Conservation (phyloP, 2,888 invertebrate species). For the Metopia argyrocephala region DNA sequence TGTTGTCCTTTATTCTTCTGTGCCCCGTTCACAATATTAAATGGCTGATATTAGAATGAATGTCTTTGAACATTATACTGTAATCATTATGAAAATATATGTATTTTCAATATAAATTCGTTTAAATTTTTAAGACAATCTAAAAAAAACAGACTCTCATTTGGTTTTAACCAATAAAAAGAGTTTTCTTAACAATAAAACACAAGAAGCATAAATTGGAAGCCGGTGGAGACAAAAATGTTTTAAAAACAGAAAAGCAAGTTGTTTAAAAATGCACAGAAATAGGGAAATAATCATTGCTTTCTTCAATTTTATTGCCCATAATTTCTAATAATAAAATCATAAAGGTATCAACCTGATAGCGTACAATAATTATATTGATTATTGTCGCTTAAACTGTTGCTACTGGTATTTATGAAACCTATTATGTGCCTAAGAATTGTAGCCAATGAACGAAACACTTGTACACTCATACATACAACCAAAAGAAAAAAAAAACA, state of each 20-base stretch:
- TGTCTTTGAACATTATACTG: background rate
- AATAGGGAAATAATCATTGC: constrained; percentile 21
- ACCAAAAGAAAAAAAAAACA: too few species aligned
- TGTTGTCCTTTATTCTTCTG: background rate
- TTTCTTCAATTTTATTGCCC: constrained; percentile 31
- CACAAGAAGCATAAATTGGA: background rate
- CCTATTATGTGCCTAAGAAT: too few species aligned
- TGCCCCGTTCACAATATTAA: background rate
- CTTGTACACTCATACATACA: too few species aligned
- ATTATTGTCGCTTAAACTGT: constrained; percentile 54
- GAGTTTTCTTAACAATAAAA: too few species aligned
- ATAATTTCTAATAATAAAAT: constrained; percentile 64
- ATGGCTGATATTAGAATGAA: constrained; percentile 24
- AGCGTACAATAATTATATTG: constrained; percentile 51
- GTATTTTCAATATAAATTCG: constrained; percentile 12
- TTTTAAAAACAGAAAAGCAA: background rate
- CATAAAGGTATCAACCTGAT: constrained; percentile 58
- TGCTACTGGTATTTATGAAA: constrained; percentile 42
- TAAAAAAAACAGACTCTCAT: too few species aligned
- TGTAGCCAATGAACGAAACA: too few species aligned
- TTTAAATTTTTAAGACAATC: constrained; percentile 3
- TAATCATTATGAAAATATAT: constrained; percentile 4
- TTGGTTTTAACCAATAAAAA: too few species aligned
- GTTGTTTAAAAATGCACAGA: background rate
- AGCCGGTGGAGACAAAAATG: background rate